Evolutionary conservation across 2,797 vertebrate genomes (phyloP).

Genomic region (Schizopygopsis malacanthus): DNA sequence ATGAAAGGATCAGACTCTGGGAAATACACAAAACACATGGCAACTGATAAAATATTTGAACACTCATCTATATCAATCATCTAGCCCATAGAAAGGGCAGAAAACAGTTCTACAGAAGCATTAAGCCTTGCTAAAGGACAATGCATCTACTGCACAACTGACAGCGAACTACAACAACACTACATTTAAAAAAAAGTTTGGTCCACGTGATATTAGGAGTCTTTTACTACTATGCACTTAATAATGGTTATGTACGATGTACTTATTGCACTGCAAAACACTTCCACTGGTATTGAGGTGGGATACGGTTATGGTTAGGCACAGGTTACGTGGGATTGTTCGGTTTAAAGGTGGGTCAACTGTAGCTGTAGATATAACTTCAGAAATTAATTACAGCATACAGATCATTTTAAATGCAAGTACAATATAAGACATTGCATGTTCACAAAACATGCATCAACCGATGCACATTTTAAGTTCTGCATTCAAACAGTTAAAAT

Average conservation of each 20-base stretch:
- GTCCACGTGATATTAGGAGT: background rate
- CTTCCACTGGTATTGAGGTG: background rate
- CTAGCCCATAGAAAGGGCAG: background rate
- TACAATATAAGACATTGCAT: background rate
- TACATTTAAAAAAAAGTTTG: background rate
- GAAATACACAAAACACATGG: background rate
- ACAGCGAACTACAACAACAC: background rate
- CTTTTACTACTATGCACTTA: background rate
- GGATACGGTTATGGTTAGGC: background rate
- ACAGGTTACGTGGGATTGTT: background rate
- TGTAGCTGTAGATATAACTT: background rate
- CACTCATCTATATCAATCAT: background rate
- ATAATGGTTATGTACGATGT: too few relatives aligned
- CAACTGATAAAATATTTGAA: background rate
- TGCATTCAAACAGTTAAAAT: background rate
- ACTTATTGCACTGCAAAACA: background rate
- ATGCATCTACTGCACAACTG: background rate
- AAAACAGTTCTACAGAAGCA: background rate
- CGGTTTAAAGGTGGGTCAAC: background rate
- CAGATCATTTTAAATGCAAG: background rate
- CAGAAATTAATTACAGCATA: background rate
- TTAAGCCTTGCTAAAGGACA: background rate
- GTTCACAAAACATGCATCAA: background rate
- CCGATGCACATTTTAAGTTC: background rate
- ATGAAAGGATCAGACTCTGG: slow-evolving; percentile 30